These are phyloP conservation scores for Ochotona curzoniae DNA, from an alignment of 2,113 vertebrate species.

Conservation along the genomic window DNA sequence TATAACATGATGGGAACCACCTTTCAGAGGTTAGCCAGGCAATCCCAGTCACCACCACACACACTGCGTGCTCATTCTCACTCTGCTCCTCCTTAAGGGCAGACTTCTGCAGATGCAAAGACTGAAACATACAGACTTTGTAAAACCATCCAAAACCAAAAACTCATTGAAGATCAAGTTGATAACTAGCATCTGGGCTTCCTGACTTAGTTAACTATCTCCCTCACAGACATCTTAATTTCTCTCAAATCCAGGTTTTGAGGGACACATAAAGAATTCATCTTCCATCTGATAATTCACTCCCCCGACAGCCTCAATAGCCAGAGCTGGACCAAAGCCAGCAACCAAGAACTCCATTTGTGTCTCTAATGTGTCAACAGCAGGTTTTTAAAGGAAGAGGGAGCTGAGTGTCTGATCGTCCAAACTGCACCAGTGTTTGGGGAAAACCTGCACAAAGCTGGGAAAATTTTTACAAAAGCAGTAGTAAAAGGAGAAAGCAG, in stretches of 20 bases:
- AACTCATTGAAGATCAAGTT: background rate
- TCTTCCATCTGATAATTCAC: too few species aligned
- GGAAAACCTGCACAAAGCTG: background rate
- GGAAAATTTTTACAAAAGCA: background rate
- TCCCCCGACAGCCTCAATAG: too few species aligned
- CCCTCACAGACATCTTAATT: background rate
- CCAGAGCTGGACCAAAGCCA: too few species aligned
- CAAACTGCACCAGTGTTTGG: background rate
- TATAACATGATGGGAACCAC: background rate
- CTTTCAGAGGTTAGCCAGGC: constrained; percentile 41
- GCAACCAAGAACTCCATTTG: too few species aligned
- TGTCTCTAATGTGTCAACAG: too few species aligned
- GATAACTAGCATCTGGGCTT: background rate
- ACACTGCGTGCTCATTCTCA: background rate
- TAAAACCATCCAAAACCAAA: background rate
- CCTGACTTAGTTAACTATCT: background rate
- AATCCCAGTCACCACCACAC: background rate
- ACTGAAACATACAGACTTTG: background rate
- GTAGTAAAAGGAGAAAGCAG: background rate
- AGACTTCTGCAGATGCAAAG: constrained; percentile 32
- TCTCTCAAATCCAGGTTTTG: background rate
- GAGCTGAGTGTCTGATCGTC: background rate
- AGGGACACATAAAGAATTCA: too few species aligned
- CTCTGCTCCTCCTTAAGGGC: background rate
- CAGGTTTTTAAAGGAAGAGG: background rate